Conservation (phyloP, 2,888 invertebrate species). For the Augochlorella aurata region DNA sequence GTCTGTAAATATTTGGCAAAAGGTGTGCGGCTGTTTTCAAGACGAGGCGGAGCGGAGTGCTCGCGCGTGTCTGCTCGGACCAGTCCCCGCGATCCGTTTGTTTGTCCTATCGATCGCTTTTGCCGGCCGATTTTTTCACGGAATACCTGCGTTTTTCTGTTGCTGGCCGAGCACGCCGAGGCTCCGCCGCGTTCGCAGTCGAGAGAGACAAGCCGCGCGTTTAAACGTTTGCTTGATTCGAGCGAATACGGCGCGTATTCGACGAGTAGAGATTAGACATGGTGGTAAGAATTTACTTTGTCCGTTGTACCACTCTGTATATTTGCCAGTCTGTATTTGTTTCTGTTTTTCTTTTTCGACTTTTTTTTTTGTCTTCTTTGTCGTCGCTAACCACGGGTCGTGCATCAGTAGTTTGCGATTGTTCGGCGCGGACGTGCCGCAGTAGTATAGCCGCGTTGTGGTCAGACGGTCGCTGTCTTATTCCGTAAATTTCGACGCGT, state of each 20-base stretch:
- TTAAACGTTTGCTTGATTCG: conserved; percentile 62
- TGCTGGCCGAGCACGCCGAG: conserved; percentile 1
- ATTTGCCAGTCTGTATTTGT: conserved; percentile 18
- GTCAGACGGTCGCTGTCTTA: neutral
- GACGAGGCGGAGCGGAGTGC: neutral
- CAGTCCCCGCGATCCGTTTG: neutral
- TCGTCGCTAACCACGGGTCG: neutral
- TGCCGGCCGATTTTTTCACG: neutral
- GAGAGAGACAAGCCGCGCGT: conserved; percentile 35
- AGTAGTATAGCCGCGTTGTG: conserved; percentile 12
- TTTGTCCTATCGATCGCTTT: neutral
- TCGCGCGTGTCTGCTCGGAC: neutral
- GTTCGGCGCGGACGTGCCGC: conserved; percentile 36
- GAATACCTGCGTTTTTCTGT: neutral
- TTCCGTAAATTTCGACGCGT: neutral
- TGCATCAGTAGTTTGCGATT: conserved; percentile 40
- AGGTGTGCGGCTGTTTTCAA: conserved; percentile 17
- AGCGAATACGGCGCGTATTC: conserved; percentile 62
- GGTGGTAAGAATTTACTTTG: conserved; percentile 52
- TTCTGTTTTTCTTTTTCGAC: conserved; percentile 21
- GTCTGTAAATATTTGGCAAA: conserved; percentile 58
- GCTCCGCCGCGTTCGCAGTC: neutral
- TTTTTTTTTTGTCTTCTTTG: conserved; percentile 7
- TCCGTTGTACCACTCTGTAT: neutral
- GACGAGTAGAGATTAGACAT: conserved; percentile 50